Percentiles rank a stretch among this genome's conserved stretches.
phyloP scores from a whole-genome alignment of 1,140 invertebrate species.

The Mycetomoellerius zeteki region DNA sequence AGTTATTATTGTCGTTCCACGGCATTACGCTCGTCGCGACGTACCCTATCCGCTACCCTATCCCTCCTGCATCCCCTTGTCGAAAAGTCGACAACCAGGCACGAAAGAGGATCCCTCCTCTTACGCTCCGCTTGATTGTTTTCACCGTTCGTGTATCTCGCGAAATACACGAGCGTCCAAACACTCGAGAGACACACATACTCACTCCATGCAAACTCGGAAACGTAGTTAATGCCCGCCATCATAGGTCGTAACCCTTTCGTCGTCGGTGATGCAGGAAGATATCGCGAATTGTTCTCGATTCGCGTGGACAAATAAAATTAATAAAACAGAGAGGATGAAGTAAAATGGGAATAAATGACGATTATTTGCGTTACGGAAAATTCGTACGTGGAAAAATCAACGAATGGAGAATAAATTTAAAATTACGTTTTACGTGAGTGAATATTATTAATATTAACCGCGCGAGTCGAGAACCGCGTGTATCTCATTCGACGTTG shows the following conservation, averaged over 20 bases:
- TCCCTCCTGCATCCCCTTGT: not conserved
- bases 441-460: not conserved
- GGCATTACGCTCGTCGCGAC: conserved; percentile 63
- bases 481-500: not conserved
- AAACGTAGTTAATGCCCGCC: conserved; percentile 19
- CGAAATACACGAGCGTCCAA: conserved; percentile 19
- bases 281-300: conserved; percentile 27
- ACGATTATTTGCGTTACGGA: not conserved
- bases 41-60: not conserved
- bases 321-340: not conserved
- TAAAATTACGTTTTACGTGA: not conserved
- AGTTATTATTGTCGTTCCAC: conserved; percentile 74
- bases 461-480: conserved; percentile 19
- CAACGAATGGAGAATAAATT: not conserved
- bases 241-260: not conserved
- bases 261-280: not conserved
- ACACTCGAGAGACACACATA: conserved; percentile 6
- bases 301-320: not conserved
- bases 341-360: not conserved
- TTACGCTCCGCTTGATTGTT: conserved; percentile 59
- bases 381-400: not conserved
- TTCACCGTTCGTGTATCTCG: conserved; percentile 46
- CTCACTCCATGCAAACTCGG: not conserved
- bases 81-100: conserved; percentile 57
- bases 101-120: not conserved